Evolutionary conservation across 2,797 vertebrate species (phyloP), one percentile per base, ranked within the genome.

Genomic region (Tokudaia muenninki): DNA sequence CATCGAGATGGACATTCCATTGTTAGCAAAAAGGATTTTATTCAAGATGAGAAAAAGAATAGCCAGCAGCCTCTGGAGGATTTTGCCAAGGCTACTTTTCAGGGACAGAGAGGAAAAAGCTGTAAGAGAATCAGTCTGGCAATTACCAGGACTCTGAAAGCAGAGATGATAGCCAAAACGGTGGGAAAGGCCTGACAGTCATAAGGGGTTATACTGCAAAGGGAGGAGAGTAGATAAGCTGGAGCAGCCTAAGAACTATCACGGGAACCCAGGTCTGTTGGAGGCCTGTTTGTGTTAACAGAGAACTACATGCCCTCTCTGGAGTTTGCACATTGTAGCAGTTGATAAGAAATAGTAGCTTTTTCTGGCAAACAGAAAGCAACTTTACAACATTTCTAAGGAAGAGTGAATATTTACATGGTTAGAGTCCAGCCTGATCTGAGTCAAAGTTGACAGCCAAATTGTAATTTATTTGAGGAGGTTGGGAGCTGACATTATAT

Each of bases 121-220:
- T n/a, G 44, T 16, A 31, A 24, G 44, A 86, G 6, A 67, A 67
- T 12, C 11, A n/a, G 6, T 11, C 8, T 44, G 24, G 8, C 3
- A 61, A 6, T 44, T 61, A 5, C 17, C 11, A 13, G 6, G 3
- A 11, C 11, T 84, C 29, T 67, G 5, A 47, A 67, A 50, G 10
- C 44, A 86, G 12, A 50, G 6, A 67, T 50, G 31, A 86, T 1
- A 67, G 83, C 24, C 67, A 50, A 50, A 50, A 22, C 50, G 83
- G 59, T n/a, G 12, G 3, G 17, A n/a, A 1, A 67, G 19, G 31
- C 3, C 44, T 34, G 9, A 1, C 1, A 7, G 24, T 31, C 9
- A 31, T 31, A 50, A 31, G 11, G 13, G 24, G 24, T 31, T 77
- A 29, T 47, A 13, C 47, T 78, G 24, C 24, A 77, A 29, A 47